These are phyloP conservation scores for Macropis europaea DNA, from an alignment of 2,888 invertebrate species.

Conservation along the genomic window DNA sequence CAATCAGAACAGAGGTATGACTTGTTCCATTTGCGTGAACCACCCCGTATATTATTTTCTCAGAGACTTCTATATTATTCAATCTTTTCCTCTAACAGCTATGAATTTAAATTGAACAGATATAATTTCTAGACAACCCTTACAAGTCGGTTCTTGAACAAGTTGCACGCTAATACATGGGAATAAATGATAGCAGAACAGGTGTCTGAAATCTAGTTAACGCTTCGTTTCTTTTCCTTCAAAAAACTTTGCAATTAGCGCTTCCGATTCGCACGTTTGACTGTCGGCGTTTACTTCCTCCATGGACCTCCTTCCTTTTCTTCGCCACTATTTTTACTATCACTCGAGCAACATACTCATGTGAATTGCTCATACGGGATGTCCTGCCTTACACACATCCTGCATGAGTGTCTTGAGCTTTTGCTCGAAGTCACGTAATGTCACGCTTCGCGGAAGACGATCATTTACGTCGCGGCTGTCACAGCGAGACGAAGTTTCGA, in stretches of 20 bases:
- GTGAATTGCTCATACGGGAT: conserved; percentile 67
- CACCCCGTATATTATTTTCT: too few species aligned
- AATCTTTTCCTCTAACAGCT: too few species aligned
- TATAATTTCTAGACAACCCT: too few species aligned
- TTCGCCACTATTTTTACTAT: conserved; percentile 29
- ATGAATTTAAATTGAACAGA: too few species aligned
- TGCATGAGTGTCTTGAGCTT: conserved; percentile 43
- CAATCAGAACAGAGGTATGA: too few species aligned
- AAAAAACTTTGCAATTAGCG: background rate
- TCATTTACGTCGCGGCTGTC: conserved; percentile 46
- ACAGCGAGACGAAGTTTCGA: conserved; percentile 5
- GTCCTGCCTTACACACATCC: conserved; percentile 69
- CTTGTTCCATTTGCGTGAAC: too few species aligned
- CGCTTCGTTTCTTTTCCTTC: background rate
- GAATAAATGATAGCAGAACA: too few species aligned
- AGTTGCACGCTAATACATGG: too few species aligned
- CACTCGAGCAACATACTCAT: conserved; percentile 30
- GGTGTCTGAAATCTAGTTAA: too few species aligned
- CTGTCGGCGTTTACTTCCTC: conserved; percentile 1
- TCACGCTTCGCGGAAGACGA: conserved; percentile 56
- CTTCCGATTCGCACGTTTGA: conserved; percentile 18
- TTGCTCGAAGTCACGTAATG: conserved; percentile 47
- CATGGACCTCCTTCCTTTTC: background rate
- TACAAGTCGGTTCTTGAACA: too few species aligned
- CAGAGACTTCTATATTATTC: too few species aligned